These are phyloP conservation scores for Heliothis virescens DNA, from an alignment of 1,140 invertebrate genomes.

Conservation along the genomic window DNA sequence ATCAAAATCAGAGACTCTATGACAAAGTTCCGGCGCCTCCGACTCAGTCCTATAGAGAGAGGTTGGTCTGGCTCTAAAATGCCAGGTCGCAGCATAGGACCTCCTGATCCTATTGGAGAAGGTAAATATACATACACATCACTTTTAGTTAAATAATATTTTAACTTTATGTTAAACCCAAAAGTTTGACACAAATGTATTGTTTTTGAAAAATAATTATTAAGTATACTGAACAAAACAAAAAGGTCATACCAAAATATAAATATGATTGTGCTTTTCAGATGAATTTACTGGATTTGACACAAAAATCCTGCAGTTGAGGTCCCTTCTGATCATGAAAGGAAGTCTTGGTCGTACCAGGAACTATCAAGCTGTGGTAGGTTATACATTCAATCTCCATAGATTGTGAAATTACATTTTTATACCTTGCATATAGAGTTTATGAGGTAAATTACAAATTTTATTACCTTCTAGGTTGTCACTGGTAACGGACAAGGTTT, in stretches of 20 bases:
- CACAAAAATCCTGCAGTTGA: slow-evolving; percentile 93
- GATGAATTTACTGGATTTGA: slow-evolving; percentile 96
- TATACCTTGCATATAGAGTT: no score
- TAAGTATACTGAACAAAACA: no score
- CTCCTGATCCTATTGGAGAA: slow-evolving; percentile 93
- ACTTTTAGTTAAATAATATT: not conserved
- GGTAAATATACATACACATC: slow-evolving; percentile 79
- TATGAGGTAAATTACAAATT: not conserved
- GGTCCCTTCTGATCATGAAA: slow-evolving; percentile 94
- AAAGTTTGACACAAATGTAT: no score
- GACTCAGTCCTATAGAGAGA: slow-evolving; percentile 92
- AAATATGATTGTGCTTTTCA: slow-evolving; percentile 80
- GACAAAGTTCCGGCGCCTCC: slow-evolving; percentile 87
- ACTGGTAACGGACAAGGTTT: slow-evolving; percentile 97
- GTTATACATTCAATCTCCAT: no score
- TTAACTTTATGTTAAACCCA: no score
- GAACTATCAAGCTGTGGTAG: slow-evolving; percentile 87
- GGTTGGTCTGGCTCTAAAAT: slow-evolving; percentile 95
- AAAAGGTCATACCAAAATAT: not conserved
- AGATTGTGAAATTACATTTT: no score
- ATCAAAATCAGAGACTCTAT: slow-evolving; percentile 91
- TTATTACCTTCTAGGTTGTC: slow-evolving; percentile 85
- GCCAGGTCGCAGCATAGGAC: slow-evolving; percentile 94
- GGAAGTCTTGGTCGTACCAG: slow-evolving; percentile 93
- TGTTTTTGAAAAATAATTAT: no score